Base-by-base conservation (phyloP, 2,797 vertebrate genomes). In the Phoeniculus purpureus region DNA sequence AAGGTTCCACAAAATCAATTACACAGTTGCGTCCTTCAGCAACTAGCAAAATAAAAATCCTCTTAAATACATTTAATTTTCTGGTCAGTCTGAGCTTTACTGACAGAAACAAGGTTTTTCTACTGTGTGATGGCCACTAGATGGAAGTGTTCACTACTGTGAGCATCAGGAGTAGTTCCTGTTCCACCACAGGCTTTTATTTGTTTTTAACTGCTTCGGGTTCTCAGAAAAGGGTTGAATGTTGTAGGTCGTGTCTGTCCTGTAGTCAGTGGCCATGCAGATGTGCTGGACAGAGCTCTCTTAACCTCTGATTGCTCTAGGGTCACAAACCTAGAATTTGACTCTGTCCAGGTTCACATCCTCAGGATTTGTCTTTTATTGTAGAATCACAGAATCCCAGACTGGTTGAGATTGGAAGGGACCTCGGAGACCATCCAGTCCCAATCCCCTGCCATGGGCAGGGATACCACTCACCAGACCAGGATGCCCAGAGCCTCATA, bases 71-170 rank as follows among this genome's bases (percentile, higher is more conserved):
- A 4, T 58, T 12, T 54, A 3, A 34, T 77, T 62, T 9, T 29
- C 32, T 29, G 5, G 40, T 8, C 7, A 37, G 21, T 4, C 18
- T 47, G 26, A 32, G 54, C 16, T 75, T 58, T 7, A 4, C 12
- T 27, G 21, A 5, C 16, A 3, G 0, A 13, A 26, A 15, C 6
- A 1, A 1, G 15, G 6, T 27, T 50, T 60, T 71, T 3, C 40
- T 58, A 26, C 1, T 25, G 12, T 3, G 32, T 47, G 60, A 4
- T 72, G 73, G 91, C 95, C 97, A 88, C 95, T 94, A 96, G 96
- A 68, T 95, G 97, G 96, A 83, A 92, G 71, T 60, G 62, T 92
- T 94, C 16, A 1, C 78, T 65, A 12, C 64, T 25, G 4, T 18
- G 7, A 9, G 11, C 56, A 43, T 15, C 13, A 43, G 43, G 43